Percentiles rank a stretch among this genome's conserved stretches.
Evolutionary conservation across 2,888 invertebrate species (phyloP).

Genomic region (Megaustenia siamemsis): DNA sequence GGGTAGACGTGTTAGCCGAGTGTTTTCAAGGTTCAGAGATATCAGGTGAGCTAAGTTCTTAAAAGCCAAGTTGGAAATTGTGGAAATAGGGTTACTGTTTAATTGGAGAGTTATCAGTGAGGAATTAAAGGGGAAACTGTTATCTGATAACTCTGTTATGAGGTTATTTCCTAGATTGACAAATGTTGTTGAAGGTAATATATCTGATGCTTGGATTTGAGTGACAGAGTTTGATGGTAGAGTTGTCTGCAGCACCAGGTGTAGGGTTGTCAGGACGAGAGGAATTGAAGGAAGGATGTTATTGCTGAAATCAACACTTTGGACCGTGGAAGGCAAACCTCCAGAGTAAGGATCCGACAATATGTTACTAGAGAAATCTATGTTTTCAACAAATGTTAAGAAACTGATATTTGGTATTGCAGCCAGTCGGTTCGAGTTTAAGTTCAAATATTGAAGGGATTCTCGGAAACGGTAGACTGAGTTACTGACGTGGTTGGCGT

Average conservation of each 20-base stretch:
- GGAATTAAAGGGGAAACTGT: neutral
- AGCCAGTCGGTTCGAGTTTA: neutral
- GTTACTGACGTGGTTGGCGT: neutral
- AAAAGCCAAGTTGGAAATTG: neutral
- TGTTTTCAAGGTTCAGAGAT: neutral
- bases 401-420: neutral
- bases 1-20: neutral
- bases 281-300: neutral
- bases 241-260: no score
- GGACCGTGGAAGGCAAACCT: neutral
- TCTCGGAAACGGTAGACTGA: neutral
- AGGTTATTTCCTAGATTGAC: neutral
- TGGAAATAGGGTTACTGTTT: neutral
- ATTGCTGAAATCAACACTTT: neutral
- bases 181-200: neutral
- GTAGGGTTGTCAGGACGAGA: neutral
- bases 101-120: neutral
- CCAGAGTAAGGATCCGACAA: neutral
- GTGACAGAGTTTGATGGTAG: neutral
- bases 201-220: neutral
- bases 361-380: neutral
- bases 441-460: neutral
- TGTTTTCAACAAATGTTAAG: neutral
- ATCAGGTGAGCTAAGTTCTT: neutral
- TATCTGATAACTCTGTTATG: neutral